Percentiles rank a stretch among this genome's conserved stretches.
These are phyloP conservation scores for Eugnorisma glareosa DNA, from an alignment of 2,888 invertebrate genomes.

Conservation along the genomic window DNA sequence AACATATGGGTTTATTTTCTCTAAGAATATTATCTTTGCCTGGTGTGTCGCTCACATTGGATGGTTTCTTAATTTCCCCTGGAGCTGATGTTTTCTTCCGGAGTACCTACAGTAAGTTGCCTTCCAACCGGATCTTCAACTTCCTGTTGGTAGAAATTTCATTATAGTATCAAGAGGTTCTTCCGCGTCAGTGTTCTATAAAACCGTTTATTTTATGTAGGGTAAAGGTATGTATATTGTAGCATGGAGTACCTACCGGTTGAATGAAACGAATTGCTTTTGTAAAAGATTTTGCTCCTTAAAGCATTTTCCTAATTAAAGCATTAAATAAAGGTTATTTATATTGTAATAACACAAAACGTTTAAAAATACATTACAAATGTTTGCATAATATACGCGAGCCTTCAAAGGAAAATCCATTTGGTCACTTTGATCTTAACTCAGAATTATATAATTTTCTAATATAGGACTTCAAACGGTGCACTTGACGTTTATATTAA, in stretches of 20 bases:
- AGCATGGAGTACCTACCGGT: not conserved
- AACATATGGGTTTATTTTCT: conserved; percentile 5
- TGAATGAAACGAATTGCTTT: not conserved
- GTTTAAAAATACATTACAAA: conserved; percentile 6
- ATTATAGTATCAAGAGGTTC: conserved; percentile 29
- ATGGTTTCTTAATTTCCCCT: conserved; percentile 55
- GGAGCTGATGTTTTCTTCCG: conserved; percentile 52
- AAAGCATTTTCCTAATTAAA: conserved; percentile 7
- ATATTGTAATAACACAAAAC: conserved; percentile 3
- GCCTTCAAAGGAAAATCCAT: conserved; percentile 23
- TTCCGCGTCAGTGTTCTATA: not conserved
- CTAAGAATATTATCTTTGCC: conserved; percentile 20
- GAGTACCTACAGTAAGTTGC: conserved; percentile 32
- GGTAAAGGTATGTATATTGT: not conserved
- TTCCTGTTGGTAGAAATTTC: conserved; percentile 49
- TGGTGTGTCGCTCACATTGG: conserved; percentile 16
- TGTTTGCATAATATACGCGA: not conserved
- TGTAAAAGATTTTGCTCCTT: not conserved
- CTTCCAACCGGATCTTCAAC: conserved; percentile 55
- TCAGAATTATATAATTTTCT: conserved; percentile 35
- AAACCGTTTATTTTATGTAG: not conserved
- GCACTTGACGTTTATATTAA: conserved; percentile 56
- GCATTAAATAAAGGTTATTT: not conserved
- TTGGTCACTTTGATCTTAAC: conserved; percentile 56
- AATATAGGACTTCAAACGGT: conserved; percentile 34